Evolutionary conservation across 1,140 invertebrate genomes (phyloP).

Genomic region (Trialeurodes vaporariorum): DNA sequence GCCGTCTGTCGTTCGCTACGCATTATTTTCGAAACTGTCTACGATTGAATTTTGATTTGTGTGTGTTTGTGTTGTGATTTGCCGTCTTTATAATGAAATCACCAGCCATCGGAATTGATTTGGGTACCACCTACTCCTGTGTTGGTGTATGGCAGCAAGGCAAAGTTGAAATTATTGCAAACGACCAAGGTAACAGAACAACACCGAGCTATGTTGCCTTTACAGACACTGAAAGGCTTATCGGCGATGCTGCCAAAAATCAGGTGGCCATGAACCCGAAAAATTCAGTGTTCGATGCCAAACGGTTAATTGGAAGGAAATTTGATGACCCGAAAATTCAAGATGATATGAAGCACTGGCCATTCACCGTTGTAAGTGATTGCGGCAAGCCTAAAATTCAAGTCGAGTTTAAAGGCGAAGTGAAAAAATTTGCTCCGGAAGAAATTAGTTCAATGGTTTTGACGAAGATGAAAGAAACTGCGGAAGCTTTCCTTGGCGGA

Average conservation of each 20-base stretch:
- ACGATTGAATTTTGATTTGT: background rate
- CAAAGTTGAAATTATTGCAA: slow-evolving; percentile 85
- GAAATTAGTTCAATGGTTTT: slow-evolving; percentile 77
- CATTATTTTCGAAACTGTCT: no score
- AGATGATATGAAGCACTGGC: slow-evolving; percentile 53
- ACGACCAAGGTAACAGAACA: slow-evolving; percentile 86
- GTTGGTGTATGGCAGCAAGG: slow-evolving; percentile 72
- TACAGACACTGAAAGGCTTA: slow-evolving; percentile 63
- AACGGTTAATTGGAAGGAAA: slow-evolving; percentile 45
- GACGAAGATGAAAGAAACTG: slow-evolving; percentile 61
- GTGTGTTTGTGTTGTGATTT: background rate
- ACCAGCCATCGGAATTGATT: slow-evolving; percentile 32
- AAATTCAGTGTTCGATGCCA: slow-evolving; percentile 77
- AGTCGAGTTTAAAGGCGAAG: slow-evolving; percentile 58
- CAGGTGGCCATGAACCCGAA: slow-evolving; percentile 67
- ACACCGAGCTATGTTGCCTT: slow-evolving; percentile 85
- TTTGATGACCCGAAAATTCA: slow-evolving; percentile 57
- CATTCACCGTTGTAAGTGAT: slow-evolving; percentile 50
- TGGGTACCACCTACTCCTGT: slow-evolving; percentile 53
- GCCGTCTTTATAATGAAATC: slow-evolving; percentile 8
- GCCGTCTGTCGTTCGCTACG: no score
- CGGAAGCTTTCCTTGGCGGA: slow-evolving; percentile 42
- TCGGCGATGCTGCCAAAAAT: slow-evolving; percentile 44
- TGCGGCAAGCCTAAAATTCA: slow-evolving; percentile 47
- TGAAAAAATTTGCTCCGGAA: slow-evolving; percentile 59